Evolutionary conservation across 2,797 vertebrate species (phyloP).

Genomic region (Erethizon dorsatum): DNA sequence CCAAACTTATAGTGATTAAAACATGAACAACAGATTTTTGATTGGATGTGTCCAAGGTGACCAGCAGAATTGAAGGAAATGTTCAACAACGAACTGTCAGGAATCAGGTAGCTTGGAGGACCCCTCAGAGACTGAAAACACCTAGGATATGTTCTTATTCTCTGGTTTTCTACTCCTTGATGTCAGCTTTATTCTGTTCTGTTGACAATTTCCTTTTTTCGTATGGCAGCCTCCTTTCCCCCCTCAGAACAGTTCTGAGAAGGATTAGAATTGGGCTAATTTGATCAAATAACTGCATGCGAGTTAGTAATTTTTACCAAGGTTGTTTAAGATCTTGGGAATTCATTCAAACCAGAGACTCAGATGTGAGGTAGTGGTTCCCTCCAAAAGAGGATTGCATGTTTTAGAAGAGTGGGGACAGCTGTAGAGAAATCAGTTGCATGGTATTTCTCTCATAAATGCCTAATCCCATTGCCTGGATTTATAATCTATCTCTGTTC

Average conservation of each 20-base stretch:
- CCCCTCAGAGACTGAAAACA: conserved; percentile 7
- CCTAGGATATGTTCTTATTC: background rate
- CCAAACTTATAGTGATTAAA: background rate
- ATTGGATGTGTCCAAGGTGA: background rate
- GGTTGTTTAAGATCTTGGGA: background rate
- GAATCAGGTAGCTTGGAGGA: background rate
- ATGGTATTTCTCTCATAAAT: conserved; percentile 43
- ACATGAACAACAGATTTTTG: background rate
- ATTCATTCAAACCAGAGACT: background rate
- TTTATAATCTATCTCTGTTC: conserved; percentile 14
- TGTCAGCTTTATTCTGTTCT: conserved; percentile 29
- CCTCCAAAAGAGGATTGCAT: background rate
- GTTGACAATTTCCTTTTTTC: background rate
- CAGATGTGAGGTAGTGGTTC: background rate
- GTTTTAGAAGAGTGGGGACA: background rate
- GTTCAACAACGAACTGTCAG: background rate
- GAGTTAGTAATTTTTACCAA: conserved; percentile 26
- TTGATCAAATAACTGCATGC: background rate
- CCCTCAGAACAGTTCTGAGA: conserved; percentile 15
- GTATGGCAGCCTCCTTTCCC: background rate
- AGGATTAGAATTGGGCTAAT: conserved; percentile 17
- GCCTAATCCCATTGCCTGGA: conserved; percentile 7
- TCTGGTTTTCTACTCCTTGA: background rate
- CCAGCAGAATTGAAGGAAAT: background rate
- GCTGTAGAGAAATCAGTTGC: background rate